These are phyloP conservation scores for Rana temporaria DNA, from an alignment of 2,113 vertebrate species.

Conservation along the genomic window DNA sequence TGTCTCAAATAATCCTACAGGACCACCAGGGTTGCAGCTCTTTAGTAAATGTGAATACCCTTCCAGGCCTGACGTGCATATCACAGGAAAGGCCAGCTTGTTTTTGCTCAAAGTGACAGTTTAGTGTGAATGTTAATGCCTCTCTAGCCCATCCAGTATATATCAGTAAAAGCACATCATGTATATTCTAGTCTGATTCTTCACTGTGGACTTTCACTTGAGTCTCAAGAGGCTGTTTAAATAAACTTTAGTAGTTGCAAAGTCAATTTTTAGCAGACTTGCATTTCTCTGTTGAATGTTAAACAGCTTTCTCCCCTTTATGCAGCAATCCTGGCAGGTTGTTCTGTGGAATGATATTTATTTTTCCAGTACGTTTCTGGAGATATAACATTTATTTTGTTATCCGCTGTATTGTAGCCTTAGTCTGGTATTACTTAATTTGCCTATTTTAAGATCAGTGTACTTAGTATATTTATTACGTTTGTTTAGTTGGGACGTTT, in stretches of 20 bases:
- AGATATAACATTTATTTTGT: background rate
- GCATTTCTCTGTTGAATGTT: background rate
- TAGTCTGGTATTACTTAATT: too few species aligned
- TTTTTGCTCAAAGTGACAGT: conserved; percentile 66
- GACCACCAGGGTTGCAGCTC: conserved; percentile 69
- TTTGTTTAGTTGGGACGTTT: too few species aligned
- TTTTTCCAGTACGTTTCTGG: conserved; percentile 1
- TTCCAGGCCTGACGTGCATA: conserved; percentile 65
- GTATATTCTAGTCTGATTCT: background rate
- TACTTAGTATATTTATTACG: too few species aligned
- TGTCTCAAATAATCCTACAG: conserved; percentile 61
- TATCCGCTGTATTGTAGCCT: too few species aligned
- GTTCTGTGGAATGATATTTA: background rate
- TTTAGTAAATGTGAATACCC: conserved; percentile 69
- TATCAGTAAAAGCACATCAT: conserved; percentile 59
- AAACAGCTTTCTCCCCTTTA: conserved; percentile 1
- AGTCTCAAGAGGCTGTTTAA: conserved; percentile 21
- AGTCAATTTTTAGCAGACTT: background rate
- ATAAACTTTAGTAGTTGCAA: conserved; percentile 17
- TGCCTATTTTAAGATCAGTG: too few species aligned
- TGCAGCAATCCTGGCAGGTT: background rate
- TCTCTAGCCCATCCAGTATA: conserved; percentile 61
- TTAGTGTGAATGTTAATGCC: conserved; percentile 57
- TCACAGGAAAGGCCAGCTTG: conserved; percentile 62
- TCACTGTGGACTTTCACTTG: conserved; percentile 9